Evolutionary conservation across 2,113 vertebrate species (phyloP).

Genomic region (Formicarius rufipectus): DNA sequence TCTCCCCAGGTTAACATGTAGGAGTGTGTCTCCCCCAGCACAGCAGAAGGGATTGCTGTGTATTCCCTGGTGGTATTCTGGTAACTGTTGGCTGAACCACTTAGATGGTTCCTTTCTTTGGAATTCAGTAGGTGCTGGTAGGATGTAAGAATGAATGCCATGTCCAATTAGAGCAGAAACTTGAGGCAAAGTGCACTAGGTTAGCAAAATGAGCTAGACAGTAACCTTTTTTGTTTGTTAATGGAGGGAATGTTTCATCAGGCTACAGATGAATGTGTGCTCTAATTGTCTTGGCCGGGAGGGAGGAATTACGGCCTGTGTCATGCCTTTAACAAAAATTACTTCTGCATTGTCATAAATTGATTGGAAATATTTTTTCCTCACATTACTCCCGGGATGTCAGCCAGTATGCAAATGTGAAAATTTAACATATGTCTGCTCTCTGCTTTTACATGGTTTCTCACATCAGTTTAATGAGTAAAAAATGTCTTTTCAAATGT

Average conservation of each 20-base stretch:
- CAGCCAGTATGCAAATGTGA: slow-evolving; percentile 37
- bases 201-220: neutral
- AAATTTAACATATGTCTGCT: slow-evolving; percentile 36
- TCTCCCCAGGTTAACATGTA: neutral
- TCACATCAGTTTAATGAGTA: slow-evolving; percentile 23
- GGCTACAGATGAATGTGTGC: neutral
- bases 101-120: neutral
- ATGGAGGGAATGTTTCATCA: neutral
- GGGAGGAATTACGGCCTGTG: neutral
- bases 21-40: neutral
- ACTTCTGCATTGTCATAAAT: neutral
- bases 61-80: neutral
- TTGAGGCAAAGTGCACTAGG: neutral
- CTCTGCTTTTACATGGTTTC: neutral
- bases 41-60: neutral
- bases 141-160: neutral
- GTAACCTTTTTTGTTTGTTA: neutral
- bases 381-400: slow-evolving; percentile 20
- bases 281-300: neutral
- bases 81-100: neutral
- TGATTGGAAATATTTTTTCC: slow-evolving; percentile 47
- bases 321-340: neutral
- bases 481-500: neutral
- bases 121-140: neutral
- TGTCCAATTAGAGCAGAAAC: neutral